Evolutionary conservation across 2,888 invertebrate genomes (phyloP), one percentile per base, ranked within the genome.

Genomic region (Villa cingulata): DNA sequence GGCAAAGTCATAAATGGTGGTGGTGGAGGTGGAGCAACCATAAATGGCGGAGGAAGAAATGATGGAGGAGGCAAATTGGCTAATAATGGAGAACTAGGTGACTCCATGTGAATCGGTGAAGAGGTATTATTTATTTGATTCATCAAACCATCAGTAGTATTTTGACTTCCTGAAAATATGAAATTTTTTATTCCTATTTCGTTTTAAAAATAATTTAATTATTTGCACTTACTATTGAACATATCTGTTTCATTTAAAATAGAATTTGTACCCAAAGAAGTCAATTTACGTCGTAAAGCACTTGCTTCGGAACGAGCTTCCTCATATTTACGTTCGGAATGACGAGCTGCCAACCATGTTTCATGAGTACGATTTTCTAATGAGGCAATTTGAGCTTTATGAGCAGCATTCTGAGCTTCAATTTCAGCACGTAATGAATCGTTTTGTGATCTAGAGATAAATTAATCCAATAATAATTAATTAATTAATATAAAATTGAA

Each of bases 331-430:
- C 91, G 76, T 62, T 86, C 82, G 34, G 83, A 82, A 60, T 86
- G 83, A 43, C 90, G 74, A 15, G 88, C 83, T 50, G 81, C 77
- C 46, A 92, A 78, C 91, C 87, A 88, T 54, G 84, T 82, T 60
- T 86, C 83, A 67, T 91, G 89, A 16, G 86, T 83, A 54, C 88
- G 85, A 58, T 83, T 80, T 68, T 91, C 90, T 49, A 86, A 74
- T 48, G 79, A 77, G 46, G 86, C 77, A 55, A 88, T 80, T 60
- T 88, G 87, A 0, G 73, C 68, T 58, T 77, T 76, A 17, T 74
- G 73, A 7, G 71, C 66, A 2, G 77, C 82, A 64, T 89, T 85
- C 65, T 88, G 88, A 49, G 88, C 87, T n/a, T 86, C 76, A 51
- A 91, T 79, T 72, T 91, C 91, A 47, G 85, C 78, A 48, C 86